Evolutionary conservation across 2,797 vertebrate genomes (phyloP).

Genomic region (Lepilemur ruficaudatus): DNA sequence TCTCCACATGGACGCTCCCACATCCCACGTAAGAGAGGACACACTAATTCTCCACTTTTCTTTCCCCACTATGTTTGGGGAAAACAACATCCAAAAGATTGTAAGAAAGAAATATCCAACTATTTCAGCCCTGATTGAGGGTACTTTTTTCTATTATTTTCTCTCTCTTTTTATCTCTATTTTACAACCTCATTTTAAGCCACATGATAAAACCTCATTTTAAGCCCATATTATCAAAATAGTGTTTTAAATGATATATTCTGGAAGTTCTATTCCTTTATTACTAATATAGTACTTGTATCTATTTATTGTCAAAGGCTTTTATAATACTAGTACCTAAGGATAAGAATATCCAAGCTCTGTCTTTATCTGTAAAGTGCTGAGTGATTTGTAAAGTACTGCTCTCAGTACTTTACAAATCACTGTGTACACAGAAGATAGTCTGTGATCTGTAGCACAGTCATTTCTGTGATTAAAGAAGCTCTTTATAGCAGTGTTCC

Average conservation of each 20-base stretch:
- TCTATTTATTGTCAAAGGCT: neutral
- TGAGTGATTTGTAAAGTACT: too few species aligned
- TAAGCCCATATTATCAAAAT: neutral
- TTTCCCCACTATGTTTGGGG: neutral
- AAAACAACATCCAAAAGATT: neutral
- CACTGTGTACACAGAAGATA: neutral
- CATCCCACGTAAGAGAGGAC: neutral
- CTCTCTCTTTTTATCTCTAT: neutral
- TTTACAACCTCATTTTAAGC: neutral
- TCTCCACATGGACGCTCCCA: rapidly evolving
- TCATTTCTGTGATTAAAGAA: neutral
- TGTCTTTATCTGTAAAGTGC: neutral
- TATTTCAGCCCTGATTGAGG: neutral
- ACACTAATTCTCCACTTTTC: neutral
- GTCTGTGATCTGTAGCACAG: neutral
- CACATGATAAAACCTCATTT: too few species aligned
- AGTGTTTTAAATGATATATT: neutral
- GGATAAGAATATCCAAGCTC: neutral
- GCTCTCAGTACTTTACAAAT: neutral
- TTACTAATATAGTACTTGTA: neutral
- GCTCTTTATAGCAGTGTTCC: neutral
- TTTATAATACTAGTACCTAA: neutral
- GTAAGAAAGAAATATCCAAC: neutral
- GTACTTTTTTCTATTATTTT: neutral
- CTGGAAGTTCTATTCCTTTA: neutral